Evolutionary conservation across 2,888 invertebrate genomes (phyloP).

Genomic region (Limnephilus auricula): DNA sequence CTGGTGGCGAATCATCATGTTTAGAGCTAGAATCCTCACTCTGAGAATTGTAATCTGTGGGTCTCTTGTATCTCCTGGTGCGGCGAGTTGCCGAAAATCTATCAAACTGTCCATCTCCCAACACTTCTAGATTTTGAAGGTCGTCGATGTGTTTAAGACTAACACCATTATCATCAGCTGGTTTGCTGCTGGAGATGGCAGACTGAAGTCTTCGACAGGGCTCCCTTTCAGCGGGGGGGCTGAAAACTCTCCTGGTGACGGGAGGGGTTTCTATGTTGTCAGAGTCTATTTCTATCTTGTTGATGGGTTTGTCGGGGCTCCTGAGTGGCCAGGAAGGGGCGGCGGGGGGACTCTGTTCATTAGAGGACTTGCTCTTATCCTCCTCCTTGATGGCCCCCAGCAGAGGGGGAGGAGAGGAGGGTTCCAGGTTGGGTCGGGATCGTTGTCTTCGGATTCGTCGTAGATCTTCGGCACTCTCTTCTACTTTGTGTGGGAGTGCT

Average conservation of each 20-base stretch:
- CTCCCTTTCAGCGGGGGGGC: conserved; percentile 80
- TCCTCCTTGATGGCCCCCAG: conserved; percentile 81
- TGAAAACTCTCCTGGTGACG: conserved; percentile 84
- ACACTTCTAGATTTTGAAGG: conserved; percentile 72
- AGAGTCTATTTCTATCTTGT: conserved; percentile 87
- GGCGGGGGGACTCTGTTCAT: conserved; percentile 12
- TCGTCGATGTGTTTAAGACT: conserved; percentile 71
- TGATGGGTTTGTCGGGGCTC: conserved; percentile 75
- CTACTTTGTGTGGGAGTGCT: conserved; percentile 87
- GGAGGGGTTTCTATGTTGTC: conserved; percentile 95
- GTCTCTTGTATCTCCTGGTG: conserved; percentile 88
- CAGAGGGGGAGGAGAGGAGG: conserved; percentile 72
- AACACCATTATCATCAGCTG: conserved; percentile 74
- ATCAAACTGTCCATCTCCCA: conserved; percentile 90
- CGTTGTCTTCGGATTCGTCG: conserved; percentile 79
- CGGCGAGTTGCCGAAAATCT: conserved; percentile 89
- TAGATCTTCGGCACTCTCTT: conserved; percentile 83
- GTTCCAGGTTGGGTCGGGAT: conserved; percentile 72
- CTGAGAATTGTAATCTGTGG: conserved; percentile 78
- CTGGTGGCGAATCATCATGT: conserved; percentile 72
- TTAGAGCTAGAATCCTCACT: conserved; percentile 75
- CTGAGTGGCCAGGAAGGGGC: conserved; percentile 9
- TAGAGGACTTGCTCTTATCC: conserved; percentile 71
- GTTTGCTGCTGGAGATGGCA: conserved; percentile 67
- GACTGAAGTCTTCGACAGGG: conserved; percentile 78